Base-by-base conservation (phyloP, 1,140 invertebrate genomes). In the Lamellibrachia luymesi region DNA sequence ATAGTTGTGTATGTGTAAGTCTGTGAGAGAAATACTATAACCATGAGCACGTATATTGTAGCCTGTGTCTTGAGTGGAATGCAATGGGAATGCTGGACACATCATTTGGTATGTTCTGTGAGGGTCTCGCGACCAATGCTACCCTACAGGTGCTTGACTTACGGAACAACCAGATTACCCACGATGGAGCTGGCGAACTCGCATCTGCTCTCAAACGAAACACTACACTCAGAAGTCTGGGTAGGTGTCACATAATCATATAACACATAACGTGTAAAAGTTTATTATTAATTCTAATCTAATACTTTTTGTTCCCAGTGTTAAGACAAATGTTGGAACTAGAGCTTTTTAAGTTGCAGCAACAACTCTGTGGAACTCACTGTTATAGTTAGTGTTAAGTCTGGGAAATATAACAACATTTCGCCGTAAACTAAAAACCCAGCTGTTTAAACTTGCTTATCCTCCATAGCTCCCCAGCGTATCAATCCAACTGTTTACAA, bases 31-130 rank as follows among this genome's bases (percentile, higher is more conserved):
- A 8, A 80, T 8, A 22, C 64, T 22, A 4, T 22, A 10, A 80
- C 89, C 50, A 4, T 93, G 25, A 51, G 6, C 93, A 90, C 17
- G 17, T 90, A 17, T 94, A 8, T 94, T 94, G 64, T 94, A 96
- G 96, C 92, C 90, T 96, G 51, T 96, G 95, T 93, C 93, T 96
- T 50, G 96, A 96, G 94, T 96, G 96, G 96, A 96, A 96, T 95
- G 94, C 95, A n/a, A 51, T 96, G 38, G 96, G 96, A 1, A 95
- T 96, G 95, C 93, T 96, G 51, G 96, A 96, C n/a, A 95, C 94
- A 64, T 94, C 95, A 2, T 96, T 96, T 95, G 94, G 95, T 50
- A 93, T 95, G 92, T 96, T 96, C 93, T 96, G 96, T 95, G 96
- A 96, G 92, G 96, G 95, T 10, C 90, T 96, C 2, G 95, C 94